These are phyloP conservation scores for Fratercula arctica DNA, from an alignment of 2,797 vertebrate species.

Conservation along the genomic window DNA sequence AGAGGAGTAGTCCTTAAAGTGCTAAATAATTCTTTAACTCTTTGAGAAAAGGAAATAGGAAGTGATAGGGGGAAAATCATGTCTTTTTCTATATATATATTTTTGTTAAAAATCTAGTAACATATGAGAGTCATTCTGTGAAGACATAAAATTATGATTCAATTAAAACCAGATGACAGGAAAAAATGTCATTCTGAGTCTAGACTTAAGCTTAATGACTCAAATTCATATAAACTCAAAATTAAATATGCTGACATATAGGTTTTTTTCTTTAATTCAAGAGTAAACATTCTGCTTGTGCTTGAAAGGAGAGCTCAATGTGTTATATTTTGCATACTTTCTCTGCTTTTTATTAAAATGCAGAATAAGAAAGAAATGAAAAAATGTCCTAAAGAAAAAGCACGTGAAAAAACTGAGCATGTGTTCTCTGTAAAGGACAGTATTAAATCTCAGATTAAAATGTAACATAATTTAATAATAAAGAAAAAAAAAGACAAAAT, in stretches of 20 bases:
- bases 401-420: neutral
- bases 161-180: constrained; percentile 46
- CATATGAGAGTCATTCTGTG: neutral
- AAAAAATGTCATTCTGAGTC: neutral
- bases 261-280: neutral
- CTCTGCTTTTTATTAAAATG: constrained; percentile 13
- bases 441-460: neutral
- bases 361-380: neutral
- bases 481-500: neutral
- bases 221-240: constrained; percentile 28
- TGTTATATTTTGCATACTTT: neutral
- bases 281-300: neutral
- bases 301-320: neutral
- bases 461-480: neutral
- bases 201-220: constrained; percentile 49
- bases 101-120: neutral
- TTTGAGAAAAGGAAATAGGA: neutral
- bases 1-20: neutral
- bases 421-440: neutral
- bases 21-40: neutral
- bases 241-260: constrained; percentile 6
- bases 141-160: constrained; percentile 21
- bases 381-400: neutral
- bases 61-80: neutral
- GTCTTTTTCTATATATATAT: neutral